These are phyloP conservation scores for Odontomachus brunneus DNA, from an alignment of 1,140 invertebrate species.

Conservation along the genomic window DNA sequence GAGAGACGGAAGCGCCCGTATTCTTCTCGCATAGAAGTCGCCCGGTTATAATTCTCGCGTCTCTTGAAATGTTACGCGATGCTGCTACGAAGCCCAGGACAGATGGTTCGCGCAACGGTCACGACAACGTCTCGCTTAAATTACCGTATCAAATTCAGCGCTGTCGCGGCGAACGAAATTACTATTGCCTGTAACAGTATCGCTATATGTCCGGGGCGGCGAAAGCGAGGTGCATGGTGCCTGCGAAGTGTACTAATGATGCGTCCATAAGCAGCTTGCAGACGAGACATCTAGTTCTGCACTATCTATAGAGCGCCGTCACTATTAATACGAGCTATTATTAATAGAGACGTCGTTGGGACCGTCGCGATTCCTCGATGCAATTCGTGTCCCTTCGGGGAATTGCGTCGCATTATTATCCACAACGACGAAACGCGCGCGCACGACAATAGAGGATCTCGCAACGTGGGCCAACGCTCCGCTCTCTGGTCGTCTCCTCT, in stretches of 20 bases:
- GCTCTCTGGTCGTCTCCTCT: background rate
- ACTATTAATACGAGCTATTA: constrained; percentile 76
- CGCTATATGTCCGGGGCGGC: background rate
- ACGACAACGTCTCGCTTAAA: background rate
- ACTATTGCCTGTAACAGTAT: constrained; percentile 5
- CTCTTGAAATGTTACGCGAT: too few relatives aligned
- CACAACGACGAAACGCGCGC: constrained; percentile 17
- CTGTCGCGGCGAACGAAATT: background rate
- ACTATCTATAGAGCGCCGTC: constrained; percentile 75
- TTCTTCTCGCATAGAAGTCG: background rate
- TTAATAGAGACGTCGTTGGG: constrained; percentile 72
- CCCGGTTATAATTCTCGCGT: background rate
- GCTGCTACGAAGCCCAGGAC: background rate
- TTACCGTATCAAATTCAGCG: constrained; percentile 12
- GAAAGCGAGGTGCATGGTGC: background rate
- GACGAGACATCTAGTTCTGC: constrained; percentile 28
- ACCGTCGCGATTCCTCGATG: constrained; percentile 67
- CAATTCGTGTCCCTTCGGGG: constrained; percentile 43
- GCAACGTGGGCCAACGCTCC: background rate
- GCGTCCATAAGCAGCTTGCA: constrained; percentile 49
- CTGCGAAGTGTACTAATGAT: constrained; percentile 49
- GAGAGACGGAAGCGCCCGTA: too few relatives aligned
- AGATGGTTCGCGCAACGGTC: background rate
- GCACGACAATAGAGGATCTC: constrained; percentile 32
- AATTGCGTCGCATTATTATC: constrained; percentile 52